Evolutionary conservation across 2,113 vertebrate species (phyloP).

Genomic region (Pseudorhombus dupliciocellatus): DNA sequence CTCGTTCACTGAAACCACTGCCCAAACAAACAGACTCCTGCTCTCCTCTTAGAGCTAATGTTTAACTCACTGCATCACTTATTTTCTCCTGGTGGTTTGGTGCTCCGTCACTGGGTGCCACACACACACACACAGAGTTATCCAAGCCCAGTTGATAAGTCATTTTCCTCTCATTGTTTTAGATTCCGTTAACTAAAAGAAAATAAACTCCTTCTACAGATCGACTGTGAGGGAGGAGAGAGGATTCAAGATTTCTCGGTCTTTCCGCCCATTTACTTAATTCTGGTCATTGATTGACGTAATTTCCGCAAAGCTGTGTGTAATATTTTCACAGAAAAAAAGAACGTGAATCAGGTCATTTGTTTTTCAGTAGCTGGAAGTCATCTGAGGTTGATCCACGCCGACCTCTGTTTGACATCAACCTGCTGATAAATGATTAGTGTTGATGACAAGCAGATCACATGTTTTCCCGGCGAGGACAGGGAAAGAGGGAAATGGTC

Average conservation of each 20-base stretch:
- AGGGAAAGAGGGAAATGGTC: too few relatives aligned
- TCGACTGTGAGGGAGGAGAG: neutral
- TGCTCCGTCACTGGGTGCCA: neutral
- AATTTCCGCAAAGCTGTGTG: neutral
- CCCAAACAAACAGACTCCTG: constrained; percentile 36
- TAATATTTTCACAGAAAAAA: neutral
- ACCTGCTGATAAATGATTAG: neutral
- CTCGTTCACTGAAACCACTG: neutral
- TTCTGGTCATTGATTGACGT: neutral
- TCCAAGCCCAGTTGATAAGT: neutral
- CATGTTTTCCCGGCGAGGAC: too few relatives aligned
- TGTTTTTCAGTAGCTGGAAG: neutral
- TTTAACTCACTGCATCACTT: constrained; percentile 40
- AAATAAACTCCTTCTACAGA: neutral
- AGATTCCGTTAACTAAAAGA: neutral
- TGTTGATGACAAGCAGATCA: neutral
- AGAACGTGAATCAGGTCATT: too few relatives aligned
- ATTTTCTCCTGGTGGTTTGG: constrained; percentile 40
- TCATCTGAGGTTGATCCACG: neutral
- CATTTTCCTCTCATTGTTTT: constrained; percentile 37
- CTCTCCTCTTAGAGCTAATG: constrained; percentile 40
- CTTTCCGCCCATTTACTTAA: neutral
- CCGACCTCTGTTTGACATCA: neutral
- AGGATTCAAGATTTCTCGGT: neutral
- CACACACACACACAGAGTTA: constrained; percentile 5